Evolutionary conservation across 2,888 invertebrate genomes (phyloP), one percentile per base, ranked within the genome.

Genomic region (Mythimna ferrago): DNA sequence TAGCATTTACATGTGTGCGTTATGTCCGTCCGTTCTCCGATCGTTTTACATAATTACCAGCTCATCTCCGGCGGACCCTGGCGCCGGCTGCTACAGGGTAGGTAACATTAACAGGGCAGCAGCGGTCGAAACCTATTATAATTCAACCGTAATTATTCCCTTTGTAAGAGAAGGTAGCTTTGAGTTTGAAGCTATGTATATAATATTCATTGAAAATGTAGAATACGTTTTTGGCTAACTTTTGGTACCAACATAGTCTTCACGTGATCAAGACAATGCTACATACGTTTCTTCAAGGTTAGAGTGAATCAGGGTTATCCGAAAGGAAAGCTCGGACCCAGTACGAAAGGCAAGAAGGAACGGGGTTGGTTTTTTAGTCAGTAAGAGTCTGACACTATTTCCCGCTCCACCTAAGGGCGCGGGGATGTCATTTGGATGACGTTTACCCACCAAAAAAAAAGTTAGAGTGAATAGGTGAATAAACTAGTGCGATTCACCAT

Each of bases 11-110:
- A 16, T 21, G 21, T 61, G 60, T 16, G 14, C n/a, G n/a, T 38
- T n/a, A 41, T 41, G n/a, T 19, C 38, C 0, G 38, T 41, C 61
- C n/a, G 21, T 14, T 21, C 38, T 14, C 38, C 7, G 61, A 19
- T 61, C 38, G 19, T 41, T 61, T n/a, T 61, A 61, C 38, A 61
- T 14, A 61, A 61, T 60, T n/a, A n/a, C 61, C 21, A 38, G 38
- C 21, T 61, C n/a, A 61, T 14, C 60, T 16, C n/a, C 38, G 11
- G 1, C 21, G 38, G 14, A 61, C 11, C 38, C n/a, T 38, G n/a
- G 38, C 35, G 11, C 38, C 60, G 51, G 26, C 11, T 64, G 19
- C 26, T 48, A 11, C 16, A 44, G 6, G 16, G 32, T 7, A 35
- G 48, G 14, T n/a, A 58, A 32, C 32, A 32, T 11, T 6, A 51